Evolutionary conservation across 2,113 vertebrate species (phyloP), one percentile per base, ranked within the genome.

Genomic region (Drymodes brunneopygia): DNA sequence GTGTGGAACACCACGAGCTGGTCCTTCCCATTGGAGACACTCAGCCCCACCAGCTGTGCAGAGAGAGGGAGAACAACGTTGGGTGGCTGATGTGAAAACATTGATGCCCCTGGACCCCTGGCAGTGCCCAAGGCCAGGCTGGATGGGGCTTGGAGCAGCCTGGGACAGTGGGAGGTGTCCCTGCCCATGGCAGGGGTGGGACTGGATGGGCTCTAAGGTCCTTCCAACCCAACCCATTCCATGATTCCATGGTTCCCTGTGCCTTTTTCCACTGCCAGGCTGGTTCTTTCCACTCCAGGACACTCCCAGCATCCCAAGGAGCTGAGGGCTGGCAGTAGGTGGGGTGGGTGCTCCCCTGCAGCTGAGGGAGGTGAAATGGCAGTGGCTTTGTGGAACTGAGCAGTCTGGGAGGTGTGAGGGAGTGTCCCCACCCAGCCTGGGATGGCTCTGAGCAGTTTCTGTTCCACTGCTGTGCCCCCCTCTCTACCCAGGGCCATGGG

Each of bases 1-100:
- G 99, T 99, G 95, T 99, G 99, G 97, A 99, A 99, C 83, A 99
- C 99, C 40, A 99, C 99, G 35, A 99, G 98, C 97, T 99, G 99
- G 98, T 99, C 99, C 96, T 99, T 99, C 62, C 99, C 99, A 3
- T 99, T 99, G 94, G 99, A 99, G 89, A 99, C 98, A 14, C 99
- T 99, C 96, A 99, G 38, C 28, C 99, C 99, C 1, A 99, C 98
- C 97, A 99, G 97, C 99, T 99, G 98, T 10, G 85, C 93, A 64
- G 56, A 81, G 90, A 93, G 67, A 89, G 12, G 15, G 64, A 86
- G 22, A 73, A 5, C 24, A 45, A 3, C 0, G 1, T 48, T 50
- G 64, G 4, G 8, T 0, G 20, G 3, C 9, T 19, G 45, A 11
- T 2, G 3, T 0, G 20, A 61, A 75, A 27, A 11, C 2, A 1